Base-by-base conservation (phyloP, 1,140 invertebrate genomes). In the Steinernema khuongi region DNA sequence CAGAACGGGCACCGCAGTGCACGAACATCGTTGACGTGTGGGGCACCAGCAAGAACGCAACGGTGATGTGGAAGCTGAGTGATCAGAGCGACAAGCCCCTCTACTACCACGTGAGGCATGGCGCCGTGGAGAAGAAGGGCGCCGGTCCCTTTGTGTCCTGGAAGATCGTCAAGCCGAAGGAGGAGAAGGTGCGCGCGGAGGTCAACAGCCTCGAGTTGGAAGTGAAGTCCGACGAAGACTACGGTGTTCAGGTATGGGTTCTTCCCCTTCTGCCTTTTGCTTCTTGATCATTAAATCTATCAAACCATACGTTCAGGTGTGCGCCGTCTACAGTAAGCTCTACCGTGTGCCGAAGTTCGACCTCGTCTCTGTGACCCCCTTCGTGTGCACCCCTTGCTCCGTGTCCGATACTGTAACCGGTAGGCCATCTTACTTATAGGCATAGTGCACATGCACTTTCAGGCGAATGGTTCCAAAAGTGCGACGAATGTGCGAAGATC, bases 61-160 rank as follows among this genome's bases (percentile, higher is more conserved):
- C 66, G 17, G 66, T 77, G 7, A 41, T 50, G n/a, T 77, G 76
- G 76, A 29, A 77, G 33, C 17, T 67, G 17, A 68, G 60, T 14
- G 67, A 74, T 19, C 28, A 26, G 22, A 33, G 44, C 19, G 36
- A 30, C 2, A 29, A 36, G 67, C 76, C 76, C 0, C 66, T 77
- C 11, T 77, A 77, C 43, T 77, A 77, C 28, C 76, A 77, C 67
- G 33, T 77, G 26, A 19, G 76, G 32, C 75, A 77, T 60, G 76
- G 76, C 19, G 74, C 76, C 17, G 69, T 70, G 1, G 70, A 77
- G 19, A 66, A 50, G 14, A 75, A 77, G 60, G 76, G 76, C 19
- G 43, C 60, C 14, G 50, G 69, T 36, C 76, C 76, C 14, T 77
- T 77, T 43, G 74, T 77, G 22, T 66, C 74, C 7, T 77, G 76